Evolutionary conservation across 2,888 invertebrate genomes (phyloP).

Genomic region (Listrodromus nycthemerus): DNA sequence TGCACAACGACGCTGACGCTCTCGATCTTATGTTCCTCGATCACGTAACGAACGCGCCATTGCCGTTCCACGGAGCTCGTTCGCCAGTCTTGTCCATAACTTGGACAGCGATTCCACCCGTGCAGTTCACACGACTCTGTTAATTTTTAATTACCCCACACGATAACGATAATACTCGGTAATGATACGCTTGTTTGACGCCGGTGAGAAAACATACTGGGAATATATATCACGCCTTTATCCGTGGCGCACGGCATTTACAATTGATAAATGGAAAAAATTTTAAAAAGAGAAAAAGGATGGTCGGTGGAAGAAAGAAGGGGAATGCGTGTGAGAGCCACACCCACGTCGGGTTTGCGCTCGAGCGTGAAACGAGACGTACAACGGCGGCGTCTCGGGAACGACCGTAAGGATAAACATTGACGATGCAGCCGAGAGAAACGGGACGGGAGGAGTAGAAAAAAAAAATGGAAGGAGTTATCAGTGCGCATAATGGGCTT

Average conservation of each 20-base stretch:
- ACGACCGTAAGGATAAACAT: conserved; percentile 13
- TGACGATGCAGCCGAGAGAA: conserved; percentile 22
- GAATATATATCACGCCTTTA: background rate
- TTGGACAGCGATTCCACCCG: conserved; percentile 8
- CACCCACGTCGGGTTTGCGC: conserved; percentile 48
- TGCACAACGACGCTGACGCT: background rate
- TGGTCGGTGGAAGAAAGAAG: background rate
- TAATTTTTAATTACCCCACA: conserved; percentile 45
- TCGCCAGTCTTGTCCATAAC: conserved; percentile 24
- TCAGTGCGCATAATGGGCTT: background rate
- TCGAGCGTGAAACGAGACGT: conserved; percentile 49
- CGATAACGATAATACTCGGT: conserved; percentile 36
- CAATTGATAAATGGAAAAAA: conserved; percentile 38
- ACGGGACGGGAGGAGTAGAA: background rate
- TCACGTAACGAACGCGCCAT: conserved; percentile 44
- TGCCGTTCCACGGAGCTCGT: conserved; percentile 5
- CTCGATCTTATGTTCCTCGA: conserved; percentile 29
- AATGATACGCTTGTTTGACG: background rate
- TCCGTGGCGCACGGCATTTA: conserved; percentile 25
- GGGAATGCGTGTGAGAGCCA: conserved; percentile 26
- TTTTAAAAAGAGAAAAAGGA: no score
- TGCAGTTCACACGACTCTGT: conserved; percentile 33
- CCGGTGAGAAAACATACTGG: background rate
- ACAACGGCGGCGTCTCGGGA: conserved; percentile 10
- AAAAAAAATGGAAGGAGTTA: conserved; percentile 8